phyloP scores from a whole-genome alignment of 2,888 invertebrate species.

The Alitta virens region DNA sequence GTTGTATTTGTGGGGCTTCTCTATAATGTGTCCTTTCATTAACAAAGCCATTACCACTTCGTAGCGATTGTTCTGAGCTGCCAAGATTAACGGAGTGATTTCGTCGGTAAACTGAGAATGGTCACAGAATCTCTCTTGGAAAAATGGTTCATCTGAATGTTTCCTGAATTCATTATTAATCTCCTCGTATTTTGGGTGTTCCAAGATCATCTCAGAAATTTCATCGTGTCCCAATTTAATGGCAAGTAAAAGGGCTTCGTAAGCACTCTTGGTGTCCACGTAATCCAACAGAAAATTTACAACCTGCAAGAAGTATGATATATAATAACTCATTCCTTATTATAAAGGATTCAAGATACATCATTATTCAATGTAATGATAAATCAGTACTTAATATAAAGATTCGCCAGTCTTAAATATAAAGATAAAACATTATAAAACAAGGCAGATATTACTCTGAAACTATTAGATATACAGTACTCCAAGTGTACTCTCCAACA shows the following conservation, averaged over 20 bases:
- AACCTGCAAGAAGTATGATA: too few species aligned
- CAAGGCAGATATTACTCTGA: too few species aligned
- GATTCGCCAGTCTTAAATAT: too few species aligned
- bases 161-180: slow-evolving; percentile 36
- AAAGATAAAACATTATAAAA: too few species aligned
- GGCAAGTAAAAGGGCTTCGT: slow-evolving; percentile 51
- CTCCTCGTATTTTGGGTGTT: slow-evolving; percentile 46
- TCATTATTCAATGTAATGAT: too few species aligned
- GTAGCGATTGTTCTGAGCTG: slow-evolving; percentile 28
- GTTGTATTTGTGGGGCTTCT: slow-evolving; percentile 51
- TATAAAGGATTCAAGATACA: too few species aligned
- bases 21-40: slow-evolving; percentile 46
- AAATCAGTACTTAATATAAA: too few species aligned
- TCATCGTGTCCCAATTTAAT: slow-evolving; percentile 54
- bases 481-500: too few species aligned
- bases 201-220: slow-evolving; percentile 53
- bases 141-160: slow-evolving; percentile 43
- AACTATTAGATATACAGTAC: too few species aligned
- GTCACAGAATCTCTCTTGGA: slow-evolving; percentile 33
- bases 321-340: too few species aligned
- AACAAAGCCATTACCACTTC: slow-evolving; percentile 34
- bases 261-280: slow-evolving; percentile 46
- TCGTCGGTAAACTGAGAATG: slow-evolving; percentile 30
- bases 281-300: slow-evolving; percentile 49
- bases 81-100: slow-evolving; percentile 27